These are phyloP conservation scores for Phalangium opilio DNA, from an alignment of 2,888 invertebrate species.

Conservation along the genomic window DNA sequence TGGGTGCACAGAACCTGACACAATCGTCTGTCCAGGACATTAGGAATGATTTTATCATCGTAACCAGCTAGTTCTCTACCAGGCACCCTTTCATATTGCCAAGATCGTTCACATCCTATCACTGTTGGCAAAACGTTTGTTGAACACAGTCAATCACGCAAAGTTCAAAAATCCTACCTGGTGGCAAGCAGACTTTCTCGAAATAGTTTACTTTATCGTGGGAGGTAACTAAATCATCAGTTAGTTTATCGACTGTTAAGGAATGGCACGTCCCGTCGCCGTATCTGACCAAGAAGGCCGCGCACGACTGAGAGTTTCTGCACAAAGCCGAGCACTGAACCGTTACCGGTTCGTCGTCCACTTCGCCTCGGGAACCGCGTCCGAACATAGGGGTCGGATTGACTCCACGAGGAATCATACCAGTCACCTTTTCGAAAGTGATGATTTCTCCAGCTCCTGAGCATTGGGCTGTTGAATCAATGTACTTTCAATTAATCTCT, in stretches of 20 bases:
- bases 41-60: slow-evolving; percentile 43
- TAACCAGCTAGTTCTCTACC: slow-evolving; percentile 57
- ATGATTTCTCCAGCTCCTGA: slow-evolving; percentile 10
- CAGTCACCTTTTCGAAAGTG: slow-evolving; percentile 22
- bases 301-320: slow-evolving; percentile 18
- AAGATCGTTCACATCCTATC: slow-evolving; percentile 40
- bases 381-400: slow-evolving; percentile 16
- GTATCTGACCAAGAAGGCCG: slow-evolving; percentile 21
- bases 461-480: too few species aligned
- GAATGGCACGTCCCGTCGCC: slow-evolving; percentile 18
- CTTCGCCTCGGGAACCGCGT: slow-evolving; percentile 5
- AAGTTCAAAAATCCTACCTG: too few species aligned
- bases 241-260: slow-evolving; percentile 5
- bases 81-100: slow-evolving; percentile 59
- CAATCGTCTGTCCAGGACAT: slow-evolving; percentile 45
- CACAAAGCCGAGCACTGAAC: slow-evolving; percentile 19
- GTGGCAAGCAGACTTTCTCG: slow-evolving; percentile 43
- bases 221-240: slow-evolving; percentile 12
- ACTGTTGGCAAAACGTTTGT: slow-evolving; percentile 11
- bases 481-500: too few species aligned
- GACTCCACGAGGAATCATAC: slow-evolving; percentile 18
- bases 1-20: slow-evolving; percentile 49
- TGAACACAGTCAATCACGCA: slow-evolving; percentile 1
- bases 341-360: slow-evolving; percentile 9
- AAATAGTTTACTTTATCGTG: slow-evolving; percentile 41